Conservation (phyloP, 2,113 vertebrate species). For the Xenopus tropicalis region DNA sequence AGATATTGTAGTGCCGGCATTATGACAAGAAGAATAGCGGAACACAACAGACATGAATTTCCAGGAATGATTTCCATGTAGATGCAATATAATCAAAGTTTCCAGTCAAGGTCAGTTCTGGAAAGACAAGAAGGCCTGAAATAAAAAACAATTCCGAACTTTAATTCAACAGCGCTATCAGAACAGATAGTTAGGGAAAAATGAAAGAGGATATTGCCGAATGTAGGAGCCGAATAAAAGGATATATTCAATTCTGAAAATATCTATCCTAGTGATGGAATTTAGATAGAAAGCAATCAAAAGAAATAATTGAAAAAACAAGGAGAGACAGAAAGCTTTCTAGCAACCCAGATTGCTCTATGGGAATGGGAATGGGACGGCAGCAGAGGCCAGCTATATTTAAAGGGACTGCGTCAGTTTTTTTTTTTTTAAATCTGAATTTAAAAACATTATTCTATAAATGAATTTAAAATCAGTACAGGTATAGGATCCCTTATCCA, state of each 20-base stretch:
- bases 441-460: no score
- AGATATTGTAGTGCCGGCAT: background rate
- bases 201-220: constrained; percentile 32
- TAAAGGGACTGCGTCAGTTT: no score
- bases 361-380: background rate
- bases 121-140: constrained; percentile 3
- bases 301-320: constrained; percentile 38
- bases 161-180: constrained; percentile 26
- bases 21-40: background rate
- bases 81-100: constrained; percentile 9
- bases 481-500: no score
- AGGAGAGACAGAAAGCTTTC: constrained; percentile 13
- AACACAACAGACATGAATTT: background rate
- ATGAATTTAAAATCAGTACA: no score
- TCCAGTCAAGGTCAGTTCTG: constrained; percentile 20
- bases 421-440: no score
- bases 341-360: constrained; percentile 6
- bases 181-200: constrained; percentile 31
- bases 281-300: constrained; percentile 38
- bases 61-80: background rate
- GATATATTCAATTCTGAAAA: constrained; percentile 33
- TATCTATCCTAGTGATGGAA: constrained; percentile 33
- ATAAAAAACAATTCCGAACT: constrained; percentile 26
- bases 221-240: constrained; percentile 23
- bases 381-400: no score